Percentiles rank a stretch among this genome's conserved stretches.
Evolutionary conservation across 1,140 invertebrate genomes (phyloP).

Genomic region (Drosophila kohkoa): DNA sequence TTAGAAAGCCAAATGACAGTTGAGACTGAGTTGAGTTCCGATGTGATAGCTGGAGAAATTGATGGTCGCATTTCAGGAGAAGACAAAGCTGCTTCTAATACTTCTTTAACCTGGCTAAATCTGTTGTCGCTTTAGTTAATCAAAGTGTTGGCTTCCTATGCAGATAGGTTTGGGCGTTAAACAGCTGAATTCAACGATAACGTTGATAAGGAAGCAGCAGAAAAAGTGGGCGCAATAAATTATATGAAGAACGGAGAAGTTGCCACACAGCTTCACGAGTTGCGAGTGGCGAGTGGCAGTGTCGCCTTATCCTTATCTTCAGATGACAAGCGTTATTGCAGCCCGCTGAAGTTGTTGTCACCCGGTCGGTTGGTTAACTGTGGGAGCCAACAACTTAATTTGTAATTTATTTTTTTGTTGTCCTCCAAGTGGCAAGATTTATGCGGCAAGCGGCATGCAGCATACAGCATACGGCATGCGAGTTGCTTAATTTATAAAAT

Average conservation of each 20-base stretch:
- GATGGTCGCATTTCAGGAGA: slow-evolving; percentile 6
- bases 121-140: slow-evolving; percentile 8
- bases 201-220: slow-evolving; percentile 26
- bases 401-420: slow-evolving; percentile 58
- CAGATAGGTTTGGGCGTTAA: slow-evolving; percentile 61
- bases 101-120: neutral
- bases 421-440: slow-evolving; percentile 52
- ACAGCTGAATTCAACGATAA: slow-evolving; percentile 68
- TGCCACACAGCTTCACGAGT: slow-evolving; percentile 22
- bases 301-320: slow-evolving; percentile 62
- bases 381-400: slow-evolving; percentile 82
- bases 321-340: slow-evolving; percentile 59
- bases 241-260: slow-evolving; percentile 49
- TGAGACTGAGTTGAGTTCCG: neutral
- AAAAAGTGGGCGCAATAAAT: slow-evolving; percentile 72
- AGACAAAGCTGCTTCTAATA: neutral
- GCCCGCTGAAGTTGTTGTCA: slow-evolving; percentile 37
- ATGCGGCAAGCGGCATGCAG: slow-evolving; percentile 48
- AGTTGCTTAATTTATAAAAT: slow-evolving; percentile 76
- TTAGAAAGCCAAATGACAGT: slow-evolving; percentile 30
- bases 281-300: slow-evolving; percentile 1
- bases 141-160: slow-evolving; percentile 14
- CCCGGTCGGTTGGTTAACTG: slow-evolving; percentile 65
- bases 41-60: slow-evolving; percentile 14
- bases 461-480: slow-evolving; percentile 41